Percentiles rank a stretch among this genome's conserved stretches.
phyloP scores from a whole-genome alignment of 2,888 invertebrate species.

The Torymus auratus region DNA sequence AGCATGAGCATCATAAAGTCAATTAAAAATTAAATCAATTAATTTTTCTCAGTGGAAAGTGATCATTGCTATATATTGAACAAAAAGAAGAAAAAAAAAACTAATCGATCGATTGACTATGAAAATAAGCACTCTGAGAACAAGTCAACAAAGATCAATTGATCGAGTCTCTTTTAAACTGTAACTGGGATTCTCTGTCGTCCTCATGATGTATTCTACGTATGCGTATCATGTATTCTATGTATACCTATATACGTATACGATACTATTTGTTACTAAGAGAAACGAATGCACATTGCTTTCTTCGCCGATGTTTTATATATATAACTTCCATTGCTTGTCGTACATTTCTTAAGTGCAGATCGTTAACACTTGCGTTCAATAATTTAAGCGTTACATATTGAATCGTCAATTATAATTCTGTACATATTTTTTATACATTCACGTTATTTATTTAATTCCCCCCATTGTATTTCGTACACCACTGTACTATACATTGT shows the following conservation, averaged over 20 bases:
- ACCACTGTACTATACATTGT: too few relatives aligned
- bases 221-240: too few relatives aligned
- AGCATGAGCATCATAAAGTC: constrained; percentile 8
- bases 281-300: not conserved
- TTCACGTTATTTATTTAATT: too few relatives aligned
- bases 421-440: constrained; percentile 1
- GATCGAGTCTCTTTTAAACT: too few relatives aligned
- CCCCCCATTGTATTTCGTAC: not conserved
- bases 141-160: too few relatives aligned
- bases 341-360: not conserved
- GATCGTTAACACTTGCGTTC: not conserved
- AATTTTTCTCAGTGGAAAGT: constrained; percentile 14
- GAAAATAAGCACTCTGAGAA: too few relatives aligned
- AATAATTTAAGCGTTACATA: constrained; percentile 7
- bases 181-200: too few relatives aligned
- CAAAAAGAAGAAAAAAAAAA: too few relatives aligned
- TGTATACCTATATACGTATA: not conserved
- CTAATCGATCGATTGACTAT: not conserved
- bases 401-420: constrained; percentile 15
- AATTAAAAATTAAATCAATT: constrained; percentile 22
- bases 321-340: not conserved
- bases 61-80: not conserved
- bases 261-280: not conserved
- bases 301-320: constrained; percentile 11
- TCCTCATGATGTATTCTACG: too few relatives aligned